A percentile compares a stretch with the other conserved stretches of the same genome.
These are phyloP conservation scores for Spea hammondii DNA, from an alignment of 2,797 vertebrate genomes.

Conservation along the genomic window DNA sequence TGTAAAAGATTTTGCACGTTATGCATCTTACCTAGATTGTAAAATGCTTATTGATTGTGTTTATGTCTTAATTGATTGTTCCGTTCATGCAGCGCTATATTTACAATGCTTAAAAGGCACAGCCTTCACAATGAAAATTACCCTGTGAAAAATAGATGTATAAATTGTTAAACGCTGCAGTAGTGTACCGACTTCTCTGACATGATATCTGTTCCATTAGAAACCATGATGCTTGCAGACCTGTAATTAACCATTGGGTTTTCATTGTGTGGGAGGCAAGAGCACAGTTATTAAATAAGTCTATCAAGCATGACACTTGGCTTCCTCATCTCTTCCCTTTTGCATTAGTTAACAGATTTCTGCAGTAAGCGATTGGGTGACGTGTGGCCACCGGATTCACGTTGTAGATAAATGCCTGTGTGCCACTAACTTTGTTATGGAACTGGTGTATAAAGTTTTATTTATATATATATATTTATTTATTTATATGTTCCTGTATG, in stretches of 20 bases:
- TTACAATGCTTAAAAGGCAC: no score
- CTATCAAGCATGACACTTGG: constrained; percentile 41
- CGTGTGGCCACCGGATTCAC: not conserved
- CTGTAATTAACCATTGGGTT: constrained; percentile 63
- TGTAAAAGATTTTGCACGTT: no score
- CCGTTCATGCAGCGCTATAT: not conserved
- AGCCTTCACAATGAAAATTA: not conserved
- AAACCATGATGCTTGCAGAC: constrained; percentile 51
- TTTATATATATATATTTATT: no score
- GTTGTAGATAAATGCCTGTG: no score
- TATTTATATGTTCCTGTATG: no score
- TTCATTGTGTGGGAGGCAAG: constrained; percentile 55
- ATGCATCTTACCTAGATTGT: no score
- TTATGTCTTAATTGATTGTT: not conserved
- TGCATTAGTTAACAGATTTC: constrained; percentile 8
- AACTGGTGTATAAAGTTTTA: no score
- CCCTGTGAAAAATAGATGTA: constrained; percentile 11
- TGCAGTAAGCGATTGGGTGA: constrained; percentile 1
- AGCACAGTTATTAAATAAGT: constrained; percentile 47
- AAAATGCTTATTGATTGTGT: no score
- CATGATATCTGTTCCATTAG: constrained; percentile 32
- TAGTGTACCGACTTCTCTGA: constrained; percentile 20
- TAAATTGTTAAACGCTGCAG: not conserved
- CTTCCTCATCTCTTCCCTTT: constrained; percentile 20
- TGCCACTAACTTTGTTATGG: no score